phyloP scores from a whole-genome alignment of 92 coral and sea anemone species.

The Heteractis magnifica region DNA sequence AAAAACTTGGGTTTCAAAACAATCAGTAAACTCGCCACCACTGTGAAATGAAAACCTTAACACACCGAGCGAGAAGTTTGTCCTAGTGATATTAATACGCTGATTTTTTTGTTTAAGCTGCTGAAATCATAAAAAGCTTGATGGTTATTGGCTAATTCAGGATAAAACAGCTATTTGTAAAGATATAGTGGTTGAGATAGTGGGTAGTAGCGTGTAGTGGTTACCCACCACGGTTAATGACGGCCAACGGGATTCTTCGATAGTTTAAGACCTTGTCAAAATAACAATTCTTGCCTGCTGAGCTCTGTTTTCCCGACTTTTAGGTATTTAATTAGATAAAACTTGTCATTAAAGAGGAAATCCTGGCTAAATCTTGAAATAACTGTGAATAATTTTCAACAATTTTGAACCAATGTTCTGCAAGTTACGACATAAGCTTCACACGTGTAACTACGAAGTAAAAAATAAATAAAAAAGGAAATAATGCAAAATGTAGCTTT shows the following conservation, averaged over 20 bases:
- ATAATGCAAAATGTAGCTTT: too few species aligned
- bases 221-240: neutral
- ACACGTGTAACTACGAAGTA: too few species aligned
- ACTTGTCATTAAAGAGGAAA: neutral
- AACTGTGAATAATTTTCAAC: too few species aligned
- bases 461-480: too few species aligned
- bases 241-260: neutral
- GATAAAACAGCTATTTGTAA: neutral
- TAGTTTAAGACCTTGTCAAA: neutral
- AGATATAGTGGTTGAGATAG: neutral
- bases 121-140: neutral
- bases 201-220: neutral
- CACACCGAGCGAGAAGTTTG: neutral
- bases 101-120: neutral
- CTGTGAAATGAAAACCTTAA: neutral
- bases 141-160: neutral
- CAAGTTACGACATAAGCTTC: too few species aligned
- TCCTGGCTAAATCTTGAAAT: neutral
- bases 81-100: neutral
- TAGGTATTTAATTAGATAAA: neutral
- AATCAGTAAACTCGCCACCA: neutral
- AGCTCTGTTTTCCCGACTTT: neutral
- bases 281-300: neutral
- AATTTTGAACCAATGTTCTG: too few species aligned
- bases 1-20: neutral